Evolutionary conservation across 2,797 vertebrate genomes (phyloP), one percentile per base, ranked within the genome.

Genomic region (Sebastes hubbsi): DNA sequence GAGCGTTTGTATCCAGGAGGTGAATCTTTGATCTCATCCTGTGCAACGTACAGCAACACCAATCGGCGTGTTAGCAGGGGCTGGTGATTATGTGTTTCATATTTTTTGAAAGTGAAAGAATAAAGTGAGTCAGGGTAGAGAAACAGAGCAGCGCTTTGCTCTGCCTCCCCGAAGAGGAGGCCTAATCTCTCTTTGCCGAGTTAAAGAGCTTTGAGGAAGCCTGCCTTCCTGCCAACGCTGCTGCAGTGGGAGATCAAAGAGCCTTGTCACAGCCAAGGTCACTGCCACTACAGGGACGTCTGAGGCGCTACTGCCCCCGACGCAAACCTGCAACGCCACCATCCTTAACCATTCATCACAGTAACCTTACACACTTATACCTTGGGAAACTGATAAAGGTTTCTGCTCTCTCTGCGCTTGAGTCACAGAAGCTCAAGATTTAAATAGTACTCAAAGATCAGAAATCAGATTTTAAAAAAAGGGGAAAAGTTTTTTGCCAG

Each of bases 171-270:
- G 65, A 93, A 92, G 89, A 93, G 82, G 83, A 87, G 74, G 79
- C 70, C 84, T 92, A 92, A 94, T 95, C 91, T 92, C 85, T 91
- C 91, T 90, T 91, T 92, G 88, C 89, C 78, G 89, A 93, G 88
- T 90, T 95, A 94, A 95, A 94, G 94, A 92, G 94, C 91, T 94
- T 94, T 92, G 86, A 91, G 83, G 91, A 91, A 90, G 84, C 85
- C 81, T 84, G 89, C 80, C 67, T 91, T 83, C 81, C 88, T 92
- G 90, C 91, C 88, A 90, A 84, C 59, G 82, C 83, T 84, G 84
- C 87, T 88, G 93, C 92, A 91, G 90, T 69, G 79, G 83, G 87
- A 93, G 87, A 92, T 94, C 89, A 95, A 91, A 94, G 84, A 88
- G 88, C 77, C 78, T 84, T 68, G 88, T 90, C 85, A 91, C 81